These are phyloP conservation scores for Cariama cristata DNA, from an alignment of 2,113 vertebrate species.

Conservation along the genomic window DNA sequence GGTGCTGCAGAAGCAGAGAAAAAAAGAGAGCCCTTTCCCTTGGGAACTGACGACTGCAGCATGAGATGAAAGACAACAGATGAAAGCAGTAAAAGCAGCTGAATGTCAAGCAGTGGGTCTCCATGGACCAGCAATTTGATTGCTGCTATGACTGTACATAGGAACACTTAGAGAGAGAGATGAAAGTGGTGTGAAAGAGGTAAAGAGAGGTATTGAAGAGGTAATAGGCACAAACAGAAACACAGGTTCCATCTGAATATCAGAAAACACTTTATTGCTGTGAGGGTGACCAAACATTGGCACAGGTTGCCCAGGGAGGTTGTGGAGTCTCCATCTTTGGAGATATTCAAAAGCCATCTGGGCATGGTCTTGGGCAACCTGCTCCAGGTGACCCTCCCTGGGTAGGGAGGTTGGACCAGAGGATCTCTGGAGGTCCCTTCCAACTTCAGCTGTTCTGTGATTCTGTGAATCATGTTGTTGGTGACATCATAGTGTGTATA, in stretches of 20 bases:
- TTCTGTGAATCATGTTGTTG: background rate
- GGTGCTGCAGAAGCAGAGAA: background rate
- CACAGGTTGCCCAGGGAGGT: background rate
- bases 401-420: background rate
- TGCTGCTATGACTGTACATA: background rate
- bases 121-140: background rate
- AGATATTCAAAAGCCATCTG: background rate
- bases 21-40: background rate
- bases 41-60: background rate
- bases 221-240: background rate
- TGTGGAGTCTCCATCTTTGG: background rate
- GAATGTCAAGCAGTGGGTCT: background rate
- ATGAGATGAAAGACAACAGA: background rate
- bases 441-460: background rate
- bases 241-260: background rate
- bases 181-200: background rate
- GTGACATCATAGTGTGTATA: background rate
- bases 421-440: background rate
- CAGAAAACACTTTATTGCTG: background rate
- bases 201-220: background rate
- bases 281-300: background rate
- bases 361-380: background rate
- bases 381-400: background rate
- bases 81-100: background rate
- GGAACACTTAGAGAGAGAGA: background rate